Percentiles rank a stretch among this genome's conserved stretches.
Evolutionary conservation across 2,797 vertebrate species (phyloP).

Genomic region (Mus spretus): DNA sequence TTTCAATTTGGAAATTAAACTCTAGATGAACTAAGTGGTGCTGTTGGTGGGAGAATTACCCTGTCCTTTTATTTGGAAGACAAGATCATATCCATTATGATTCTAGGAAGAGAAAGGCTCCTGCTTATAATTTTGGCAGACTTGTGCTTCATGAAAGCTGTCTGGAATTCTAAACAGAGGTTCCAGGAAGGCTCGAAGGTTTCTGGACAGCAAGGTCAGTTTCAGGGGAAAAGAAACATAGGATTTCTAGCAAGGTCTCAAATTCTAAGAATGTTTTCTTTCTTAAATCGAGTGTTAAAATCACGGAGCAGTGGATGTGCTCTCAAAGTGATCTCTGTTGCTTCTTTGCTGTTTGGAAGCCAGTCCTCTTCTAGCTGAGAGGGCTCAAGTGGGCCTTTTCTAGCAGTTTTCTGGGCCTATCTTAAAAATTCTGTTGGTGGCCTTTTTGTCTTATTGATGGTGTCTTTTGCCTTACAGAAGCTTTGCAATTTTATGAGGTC

Average conservation of each 20-base stretch:
- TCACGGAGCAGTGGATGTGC: not conserved
- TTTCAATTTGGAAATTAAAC: slow-evolving; percentile 52
- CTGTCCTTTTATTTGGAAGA: slow-evolving; percentile 12
- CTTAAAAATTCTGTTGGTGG: not conserved
- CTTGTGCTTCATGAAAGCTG: not conserved
- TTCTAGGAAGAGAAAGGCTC: slow-evolving; percentile 5
- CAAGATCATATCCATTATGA: not conserved
- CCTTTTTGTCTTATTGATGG: too few relatives aligned
- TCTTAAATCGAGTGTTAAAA: slow-evolving; percentile 46
- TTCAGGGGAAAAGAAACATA: slow-evolving; percentile 53
- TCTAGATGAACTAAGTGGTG: slow-evolving; percentile 16
- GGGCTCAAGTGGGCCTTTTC: not conserved
- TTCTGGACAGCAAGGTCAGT: slow-evolving; percentile 44
- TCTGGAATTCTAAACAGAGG: slow-evolving; percentile 65
- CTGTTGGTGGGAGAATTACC: not conserved
- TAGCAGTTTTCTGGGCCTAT: not conserved
- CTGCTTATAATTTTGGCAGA: slow-evolving; percentile 25
- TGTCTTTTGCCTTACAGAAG: too few relatives aligned
- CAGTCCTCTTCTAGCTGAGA: not conserved
- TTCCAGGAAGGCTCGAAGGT: slow-evolving; percentile 36
- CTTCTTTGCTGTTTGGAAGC: not conserved
- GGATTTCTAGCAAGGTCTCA: slow-evolving; percentile 54
- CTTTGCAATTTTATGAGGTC: too few relatives aligned
- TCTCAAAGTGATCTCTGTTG: not conserved
- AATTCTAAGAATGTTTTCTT: slow-evolving; percentile 55